phyloP scores from a whole-genome alignment of 2,888 invertebrate species.

The Parthenolecanium corni region DNA sequence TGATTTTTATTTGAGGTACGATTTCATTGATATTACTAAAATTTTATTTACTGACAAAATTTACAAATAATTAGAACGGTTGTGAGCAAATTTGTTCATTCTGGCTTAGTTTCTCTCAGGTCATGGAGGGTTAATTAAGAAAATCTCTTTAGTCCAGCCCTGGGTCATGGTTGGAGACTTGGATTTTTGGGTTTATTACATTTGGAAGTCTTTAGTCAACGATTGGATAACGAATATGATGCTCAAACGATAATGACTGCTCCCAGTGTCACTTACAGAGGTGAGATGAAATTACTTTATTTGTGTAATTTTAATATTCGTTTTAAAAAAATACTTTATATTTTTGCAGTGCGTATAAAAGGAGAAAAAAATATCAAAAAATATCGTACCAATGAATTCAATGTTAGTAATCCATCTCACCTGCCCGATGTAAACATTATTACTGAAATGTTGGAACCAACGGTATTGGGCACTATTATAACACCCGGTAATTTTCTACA shows the following conservation, averaged over 20 bases:
- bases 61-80: no score
- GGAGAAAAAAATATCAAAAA: slow-evolving; percentile 60
- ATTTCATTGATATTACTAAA: no score
- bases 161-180: slow-evolving; percentile 79
- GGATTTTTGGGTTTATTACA: slow-evolving; percentile 79
- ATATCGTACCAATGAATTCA: slow-evolving; percentile 48
- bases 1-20: not conserved
- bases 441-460: slow-evolving; percentile 70
- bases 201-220: slow-evolving; percentile 77
- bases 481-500: slow-evolving; percentile 49
- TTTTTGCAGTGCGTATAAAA: slow-evolving; percentile 51
- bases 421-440: slow-evolving; percentile 57
- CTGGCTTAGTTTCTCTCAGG: no score
- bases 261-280: slow-evolving; percentile 74
- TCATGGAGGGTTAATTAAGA: no score
- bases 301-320: no score
- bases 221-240: slow-evolving; percentile 71
- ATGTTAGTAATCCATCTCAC: slow-evolving; percentile 62
- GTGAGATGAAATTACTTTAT: slow-evolving; percentile 33
- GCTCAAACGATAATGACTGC: slow-evolving; percentile 72
- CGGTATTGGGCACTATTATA: slow-evolving; percentile 79
- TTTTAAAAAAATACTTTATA: no score
- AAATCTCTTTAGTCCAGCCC: slow-evolving; percentile 55
- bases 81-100: no score
- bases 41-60: no score